phyloP scores from a whole-genome alignment of 2,797 vertebrate genomes.

The Leuciscus waleckii region DNA sequence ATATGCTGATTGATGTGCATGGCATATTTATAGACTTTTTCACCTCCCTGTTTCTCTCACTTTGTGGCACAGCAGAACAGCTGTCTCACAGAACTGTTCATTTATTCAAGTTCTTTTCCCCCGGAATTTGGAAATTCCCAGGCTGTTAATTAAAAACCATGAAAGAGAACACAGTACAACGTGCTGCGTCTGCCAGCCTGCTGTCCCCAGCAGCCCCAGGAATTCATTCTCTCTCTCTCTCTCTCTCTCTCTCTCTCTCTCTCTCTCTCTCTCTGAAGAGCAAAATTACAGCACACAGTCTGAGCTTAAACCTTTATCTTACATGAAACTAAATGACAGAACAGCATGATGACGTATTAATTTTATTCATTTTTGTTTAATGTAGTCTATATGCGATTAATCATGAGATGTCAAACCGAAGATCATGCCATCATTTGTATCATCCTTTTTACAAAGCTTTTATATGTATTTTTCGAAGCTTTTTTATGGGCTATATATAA shows the following conservation, averaged over 20 bases:
- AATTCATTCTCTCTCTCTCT: slow-evolving; percentile 34
- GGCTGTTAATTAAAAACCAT: slow-evolving; percentile 65
- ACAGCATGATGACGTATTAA: background rate
- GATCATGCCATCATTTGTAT: background rate
- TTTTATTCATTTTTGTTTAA: background rate
- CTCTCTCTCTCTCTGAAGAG: background rate
- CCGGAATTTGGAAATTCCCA: slow-evolving; percentile 62
- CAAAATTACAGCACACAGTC: slow-evolving; percentile 26
- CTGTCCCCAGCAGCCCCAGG: slow-evolving; percentile 51
- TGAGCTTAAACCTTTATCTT: slow-evolving; percentile 32
- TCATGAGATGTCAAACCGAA: background rate
- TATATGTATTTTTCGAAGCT: background rate
- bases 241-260: background rate
- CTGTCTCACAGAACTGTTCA: slow-evolving; percentile 58
- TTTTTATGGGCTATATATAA: too few species aligned
- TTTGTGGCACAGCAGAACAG: slow-evolving; percentile 53
- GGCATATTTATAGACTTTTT: slow-evolving; percentile 49
- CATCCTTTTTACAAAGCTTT: background rate
- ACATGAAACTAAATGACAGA: slow-evolving; percentile 20
- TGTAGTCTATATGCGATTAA: background rate
- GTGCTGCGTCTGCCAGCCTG: slow-evolving; percentile 54
- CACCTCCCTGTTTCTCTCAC: slow-evolving; percentile 35
- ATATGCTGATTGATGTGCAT: slow-evolving; percentile 58
- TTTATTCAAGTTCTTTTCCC: slow-evolving; percentile 61
- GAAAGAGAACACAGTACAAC: slow-evolving; percentile 61